Percentiles rank a stretch among this genome's conserved stretches.
Conservation (phyloP, 1,140 invertebrate genomes). For the Proctacanthus coquilletti region DNA sequence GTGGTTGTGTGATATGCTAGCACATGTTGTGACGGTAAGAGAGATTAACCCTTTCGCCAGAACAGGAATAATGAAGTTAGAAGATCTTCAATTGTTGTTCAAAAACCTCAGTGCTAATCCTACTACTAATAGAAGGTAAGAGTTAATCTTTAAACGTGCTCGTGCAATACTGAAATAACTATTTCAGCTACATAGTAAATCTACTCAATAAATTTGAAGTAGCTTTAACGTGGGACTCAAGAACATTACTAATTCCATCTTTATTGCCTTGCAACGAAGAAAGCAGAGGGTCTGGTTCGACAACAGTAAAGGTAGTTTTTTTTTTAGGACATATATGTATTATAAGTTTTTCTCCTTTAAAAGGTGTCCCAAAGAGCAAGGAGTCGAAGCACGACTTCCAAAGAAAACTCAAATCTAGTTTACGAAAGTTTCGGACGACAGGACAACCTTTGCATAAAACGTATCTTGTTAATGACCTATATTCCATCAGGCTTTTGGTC, state of each 20-base stretch:
- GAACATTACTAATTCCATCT: conserved; percentile 82
- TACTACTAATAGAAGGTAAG: conserved; percentile 32
- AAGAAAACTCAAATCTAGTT: conserved; percentile 9
- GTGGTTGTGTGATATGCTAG: conserved; percentile 96
- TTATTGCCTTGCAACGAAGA: conserved; percentile 69
- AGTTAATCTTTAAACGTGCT: no score
- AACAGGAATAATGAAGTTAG: conserved; percentile 85
- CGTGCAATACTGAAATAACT: neutral
- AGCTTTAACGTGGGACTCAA: conserved; percentile 89
- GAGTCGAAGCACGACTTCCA: conserved; percentile 22
- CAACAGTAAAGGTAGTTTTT: conserved; percentile 31
- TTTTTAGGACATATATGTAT: neutral
- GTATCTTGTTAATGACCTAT: conserved; percentile 82
- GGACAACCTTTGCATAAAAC: conserved; percentile 6
- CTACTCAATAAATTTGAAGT: conserved; percentile 95
- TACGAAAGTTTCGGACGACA: conserved; percentile 3
- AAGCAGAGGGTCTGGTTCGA: conserved; percentile 32
- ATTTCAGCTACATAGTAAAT: conserved; percentile 60
- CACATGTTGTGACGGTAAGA: conserved; percentile 86
- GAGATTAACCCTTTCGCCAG: conserved; percentile 93
- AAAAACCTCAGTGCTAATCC: conserved; percentile 40
- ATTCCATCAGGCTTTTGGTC: conserved; percentile 98
- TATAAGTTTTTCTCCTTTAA: neutral
- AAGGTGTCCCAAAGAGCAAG: conserved; percentile 55
- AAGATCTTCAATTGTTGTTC: conserved; percentile 87